Conservation (phyloP, 30 jellyfish, hydroid and myxozoan genomes). For the Cassiopea xamachana region DNA sequence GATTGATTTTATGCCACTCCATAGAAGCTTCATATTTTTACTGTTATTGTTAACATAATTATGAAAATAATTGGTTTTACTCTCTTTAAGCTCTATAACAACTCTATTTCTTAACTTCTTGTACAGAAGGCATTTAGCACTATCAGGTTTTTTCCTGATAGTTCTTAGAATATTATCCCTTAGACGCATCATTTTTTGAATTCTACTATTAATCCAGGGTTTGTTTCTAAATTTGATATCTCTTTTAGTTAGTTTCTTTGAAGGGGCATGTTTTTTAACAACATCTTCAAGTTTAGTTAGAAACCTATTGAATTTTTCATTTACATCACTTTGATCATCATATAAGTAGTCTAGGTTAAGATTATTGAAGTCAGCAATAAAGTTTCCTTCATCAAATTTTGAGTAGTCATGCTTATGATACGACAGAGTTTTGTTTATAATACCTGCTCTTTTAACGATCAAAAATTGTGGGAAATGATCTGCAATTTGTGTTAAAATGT, state of each 20-base stretch:
- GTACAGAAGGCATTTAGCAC: constrained; percentile 28
- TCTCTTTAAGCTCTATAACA: constrained; percentile 41
- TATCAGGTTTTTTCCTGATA: constrained; percentile 14
- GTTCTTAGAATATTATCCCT: background rate
- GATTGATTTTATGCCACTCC: constrained; percentile 22
- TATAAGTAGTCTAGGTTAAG: constrained; percentile 15
- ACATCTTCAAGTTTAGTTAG: constrained; percentile 35
- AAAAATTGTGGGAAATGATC: constrained; percentile 44
- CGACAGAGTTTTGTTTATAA: constrained; percentile 6
- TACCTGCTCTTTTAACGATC: constrained; percentile 4
- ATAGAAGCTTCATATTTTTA: constrained; percentile 35
- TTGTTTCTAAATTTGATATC: constrained; percentile 32
- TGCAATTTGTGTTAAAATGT: constrained; percentile 38
- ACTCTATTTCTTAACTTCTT: constrained; percentile 45
- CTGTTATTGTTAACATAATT: constrained; percentile 20
- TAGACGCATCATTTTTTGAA: constrained; percentile 29
- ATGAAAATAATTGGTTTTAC: constrained; percentile 42
- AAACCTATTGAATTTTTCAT: constrained; percentile 13
- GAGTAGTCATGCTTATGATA: constrained; percentile 30
- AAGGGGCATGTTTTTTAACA: constrained; percentile 50
- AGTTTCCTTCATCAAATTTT: constrained; percentile 10
- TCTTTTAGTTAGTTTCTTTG: constrained; percentile 34
- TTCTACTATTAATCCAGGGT: constrained; percentile 58
- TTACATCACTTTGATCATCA: background rate
- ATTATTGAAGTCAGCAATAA: constrained; percentile 22